Evolutionary conservation across 2,888 invertebrate genomes (phyloP).

Genomic region (Phymatocera aterrima): DNA sequence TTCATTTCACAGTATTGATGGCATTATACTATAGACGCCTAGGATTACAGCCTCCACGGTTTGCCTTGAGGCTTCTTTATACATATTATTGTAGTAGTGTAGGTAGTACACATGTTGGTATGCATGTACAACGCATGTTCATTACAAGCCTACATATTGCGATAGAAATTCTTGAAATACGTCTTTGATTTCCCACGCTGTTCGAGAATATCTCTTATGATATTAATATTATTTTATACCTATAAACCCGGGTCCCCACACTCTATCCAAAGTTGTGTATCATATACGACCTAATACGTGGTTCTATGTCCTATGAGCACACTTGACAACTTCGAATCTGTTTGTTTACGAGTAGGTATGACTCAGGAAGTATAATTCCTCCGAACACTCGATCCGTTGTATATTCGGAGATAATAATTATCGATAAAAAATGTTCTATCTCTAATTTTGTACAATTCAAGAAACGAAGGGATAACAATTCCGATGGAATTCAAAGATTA

Average conservation of each 20-base stretch:
- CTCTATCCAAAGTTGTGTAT: not conserved
- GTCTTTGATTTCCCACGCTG: conserved; percentile 41
- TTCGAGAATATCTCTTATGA: not conserved
- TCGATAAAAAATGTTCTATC: too few species aligned
- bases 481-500: too few species aligned
- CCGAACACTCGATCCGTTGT: not conserved
- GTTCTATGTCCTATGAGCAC: not conserved
- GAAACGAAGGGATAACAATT: too few species aligned
- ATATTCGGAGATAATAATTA: not conserved
- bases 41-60: conserved; percentile 1
- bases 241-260: not conserved
- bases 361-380: not conserved
- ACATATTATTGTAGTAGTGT: too few species aligned
- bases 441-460: too few species aligned
- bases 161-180: conserved; percentile 22
- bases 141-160: not conserved
- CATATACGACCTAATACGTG: not conserved
- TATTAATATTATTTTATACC: too few species aligned
- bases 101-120: too few species aligned
- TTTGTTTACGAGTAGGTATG: not conserved
- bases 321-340: not conserved
- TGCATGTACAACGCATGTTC: not conserved
- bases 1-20: not conserved
- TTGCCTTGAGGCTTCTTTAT: conserved; percentile 25
- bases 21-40: not conserved